Base-by-base conservation (phyloP, 2,113 vertebrate species). In the Cryptotis parvus region DNA sequence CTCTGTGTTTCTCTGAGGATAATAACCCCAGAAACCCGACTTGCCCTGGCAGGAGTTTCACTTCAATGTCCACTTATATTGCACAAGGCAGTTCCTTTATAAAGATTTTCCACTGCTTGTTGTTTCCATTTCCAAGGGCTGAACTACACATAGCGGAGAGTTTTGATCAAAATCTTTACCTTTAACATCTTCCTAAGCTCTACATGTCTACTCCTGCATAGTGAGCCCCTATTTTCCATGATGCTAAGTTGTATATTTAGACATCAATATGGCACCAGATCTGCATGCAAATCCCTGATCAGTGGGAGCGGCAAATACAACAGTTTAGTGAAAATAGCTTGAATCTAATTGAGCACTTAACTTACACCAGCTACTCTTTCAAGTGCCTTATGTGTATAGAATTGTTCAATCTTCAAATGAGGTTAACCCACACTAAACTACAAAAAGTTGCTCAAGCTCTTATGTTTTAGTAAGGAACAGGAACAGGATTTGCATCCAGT, bases 1-100 rank as follows among this genome's bases (percentile, higher is more conserved):
- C 69, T 55, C 73, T 63, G 15, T 35, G 43, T 92, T 49, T 4
- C 14, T 91, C 88, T 74, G 88, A 20, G 45, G 73, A 87, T 22
- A 52, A 5, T 39, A 49, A 73, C 68, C 55, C 26, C 58, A 72
- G 72, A 92, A 92, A 92, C 9, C 18, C 11, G 1, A 61, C 16
- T 31, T 82, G 29, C 18, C 1, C 35, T 77, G 12, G n/a, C 2
- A 79, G 27, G 70, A 33, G 3, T 3, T 84, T 65, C 77, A 37
- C 1, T 27, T 66, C 43, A 73, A 1, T 8, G 43, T 18, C 52
- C 41, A 3, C 9, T 49, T 43, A 33, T 79, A 8, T 18, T n/a
- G 9, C 15, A 20, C 22, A 37, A 22, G 37, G 6, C 22, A 35
- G 31, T 0, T n/a, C n/a, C 11, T 70, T 77, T 68, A 6, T 6